These are phyloP conservation scores for Pangasius djambal DNA, from an alignment of 2,797 vertebrate species.

Conservation along the genomic window DNA sequence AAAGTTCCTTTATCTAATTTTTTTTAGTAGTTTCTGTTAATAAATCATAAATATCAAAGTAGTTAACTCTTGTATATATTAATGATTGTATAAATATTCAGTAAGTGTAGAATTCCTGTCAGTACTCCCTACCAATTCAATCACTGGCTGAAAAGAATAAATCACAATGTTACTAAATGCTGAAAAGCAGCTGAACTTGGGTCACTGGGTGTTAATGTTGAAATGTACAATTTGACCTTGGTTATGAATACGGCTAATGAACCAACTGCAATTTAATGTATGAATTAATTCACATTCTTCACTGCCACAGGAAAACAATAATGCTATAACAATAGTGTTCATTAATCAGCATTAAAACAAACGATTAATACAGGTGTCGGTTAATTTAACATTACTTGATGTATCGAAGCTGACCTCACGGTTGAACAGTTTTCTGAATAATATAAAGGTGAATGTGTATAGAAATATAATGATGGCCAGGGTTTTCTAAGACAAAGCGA, in stretches of 20 bases:
- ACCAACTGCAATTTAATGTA: no score
- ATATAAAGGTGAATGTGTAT: background rate
- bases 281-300: background rate
- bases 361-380: background rate
- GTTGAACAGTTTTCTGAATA: background rate
- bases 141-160: background rate
- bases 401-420: background rate
- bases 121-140: background rate
- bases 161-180: background rate
- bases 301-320: background rate
- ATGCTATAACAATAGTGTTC: no score
- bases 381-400: background rate
- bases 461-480: background rate
- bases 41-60: background rate
- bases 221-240: background rate
- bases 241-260: background rate
- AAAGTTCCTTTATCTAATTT: background rate
- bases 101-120: background rate
- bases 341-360: background rate
- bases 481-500: background rate
- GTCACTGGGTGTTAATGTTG: background rate
- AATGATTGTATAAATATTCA: background rate
- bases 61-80: background rate
- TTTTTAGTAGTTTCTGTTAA: background rate
- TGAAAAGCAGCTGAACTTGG: background rate